phyloP scores from a whole-genome alignment of 1,140 invertebrate genomes.

The Maniola jurtina region DNA sequence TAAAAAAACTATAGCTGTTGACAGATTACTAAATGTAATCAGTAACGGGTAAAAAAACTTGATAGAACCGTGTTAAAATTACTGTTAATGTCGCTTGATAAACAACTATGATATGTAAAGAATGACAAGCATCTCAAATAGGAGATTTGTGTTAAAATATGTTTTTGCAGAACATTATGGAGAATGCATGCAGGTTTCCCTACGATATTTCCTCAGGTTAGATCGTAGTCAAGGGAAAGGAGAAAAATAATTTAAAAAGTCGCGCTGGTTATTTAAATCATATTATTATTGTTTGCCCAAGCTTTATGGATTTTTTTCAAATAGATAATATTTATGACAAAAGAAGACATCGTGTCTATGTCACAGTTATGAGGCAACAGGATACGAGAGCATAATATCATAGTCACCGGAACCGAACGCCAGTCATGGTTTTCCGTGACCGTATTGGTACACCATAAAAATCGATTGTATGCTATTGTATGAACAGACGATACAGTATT shows the following conservation, averaged over 20 bases:
- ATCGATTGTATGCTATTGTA: constrained; percentile 21
- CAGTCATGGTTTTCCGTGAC: constrained; percentile 28
- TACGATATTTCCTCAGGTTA: too few species aligned
- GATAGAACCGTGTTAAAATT: constrained; percentile 4
- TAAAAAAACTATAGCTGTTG: constrained; percentile 19
- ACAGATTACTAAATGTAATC: constrained; percentile 10
- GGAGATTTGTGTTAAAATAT: neutral
- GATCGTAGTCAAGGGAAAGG: too few species aligned
- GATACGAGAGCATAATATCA: constrained; percentile 18
- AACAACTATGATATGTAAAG: neutral
- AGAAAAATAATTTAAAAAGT: too few species aligned
- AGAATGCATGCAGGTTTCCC: too few species aligned
- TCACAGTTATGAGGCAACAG: constrained; percentile 16
- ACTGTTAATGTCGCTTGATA: neutral
- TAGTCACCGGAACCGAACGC: constrained; percentile 27
- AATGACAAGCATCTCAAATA: neutral
- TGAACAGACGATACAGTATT: neutral
- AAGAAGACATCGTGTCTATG: neutral
- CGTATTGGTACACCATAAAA: constrained; percentile 20
- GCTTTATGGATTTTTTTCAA: too few species aligned
- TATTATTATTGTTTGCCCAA: too few species aligned
- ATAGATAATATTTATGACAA: neutral
- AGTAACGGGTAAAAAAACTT: neutral
- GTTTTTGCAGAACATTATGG: too few species aligned
- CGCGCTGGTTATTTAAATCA: too few species aligned